phyloP scores from a whole-genome alignment of 2,888 invertebrate genomes.

The Meiosimyza decipiens region DNA sequence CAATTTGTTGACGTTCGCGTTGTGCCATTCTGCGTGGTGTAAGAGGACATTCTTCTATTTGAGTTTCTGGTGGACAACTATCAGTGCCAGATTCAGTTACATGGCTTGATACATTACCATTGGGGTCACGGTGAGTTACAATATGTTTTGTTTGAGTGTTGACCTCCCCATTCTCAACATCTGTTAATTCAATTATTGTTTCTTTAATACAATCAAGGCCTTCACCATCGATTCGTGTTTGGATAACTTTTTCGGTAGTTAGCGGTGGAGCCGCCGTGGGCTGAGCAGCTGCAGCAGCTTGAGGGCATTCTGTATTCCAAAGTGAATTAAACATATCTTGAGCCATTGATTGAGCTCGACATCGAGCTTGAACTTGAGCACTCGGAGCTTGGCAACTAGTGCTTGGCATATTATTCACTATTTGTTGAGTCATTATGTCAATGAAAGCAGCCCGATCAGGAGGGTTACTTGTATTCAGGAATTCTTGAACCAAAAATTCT shows the following conservation, averaged over 20 bases:
- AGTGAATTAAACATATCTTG: too few species aligned
- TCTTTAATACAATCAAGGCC: conserved; percentile 38
- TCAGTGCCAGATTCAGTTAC: conserved; percentile 31
- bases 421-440: too few species aligned
- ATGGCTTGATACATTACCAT: conserved; percentile 39
- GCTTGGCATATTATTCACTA: too few species aligned
- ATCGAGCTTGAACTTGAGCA: too few species aligned
- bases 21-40: conserved; percentile 2
- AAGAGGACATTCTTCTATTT: conserved; percentile 22
- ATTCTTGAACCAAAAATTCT: too few species aligned
- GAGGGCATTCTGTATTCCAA: too few species aligned
- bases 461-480: too few species aligned
- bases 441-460: too few species aligned
- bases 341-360: too few species aligned
- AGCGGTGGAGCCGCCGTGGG: background rate
- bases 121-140: conserved; percentile 40
- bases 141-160: conserved; percentile 35
- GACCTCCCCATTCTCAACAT: conserved; percentile 38
- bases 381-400: too few species aligned
- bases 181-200: conserved; percentile 35
- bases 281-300: too few species aligned
- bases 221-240: conserved; percentile 19
- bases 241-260: conserved; percentile 27
- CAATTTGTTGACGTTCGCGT: too few species aligned
- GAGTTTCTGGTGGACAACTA: background rate